Percentiles rank a stretch among this genome's conserved stretches.
Conservation (phyloP, 2,113 vertebrate genomes). For the Ranitomeya variabilis region DNA sequence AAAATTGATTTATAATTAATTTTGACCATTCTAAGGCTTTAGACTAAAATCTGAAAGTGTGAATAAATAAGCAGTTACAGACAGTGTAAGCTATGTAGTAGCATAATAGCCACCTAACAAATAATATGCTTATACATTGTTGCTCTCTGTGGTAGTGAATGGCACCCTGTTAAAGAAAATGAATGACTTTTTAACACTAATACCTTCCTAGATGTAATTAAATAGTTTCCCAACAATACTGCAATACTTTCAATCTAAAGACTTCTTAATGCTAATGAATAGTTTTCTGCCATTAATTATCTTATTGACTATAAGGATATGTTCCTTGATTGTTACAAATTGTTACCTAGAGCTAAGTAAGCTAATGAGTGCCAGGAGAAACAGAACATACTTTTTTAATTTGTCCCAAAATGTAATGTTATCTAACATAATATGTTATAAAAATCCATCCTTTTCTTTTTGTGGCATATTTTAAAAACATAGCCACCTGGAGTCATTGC, state of each 20-base stretch:
- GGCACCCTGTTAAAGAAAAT: conserved; percentile 14
- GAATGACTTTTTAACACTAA: conserved; percentile 7
- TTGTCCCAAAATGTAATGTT: not conserved
- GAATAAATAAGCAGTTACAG: not conserved
- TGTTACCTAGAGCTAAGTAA: conserved; percentile 28
- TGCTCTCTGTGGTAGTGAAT: not conserved
- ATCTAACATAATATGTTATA: not conserved
- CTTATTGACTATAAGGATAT: conserved; percentile 43
- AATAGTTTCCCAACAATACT: conserved; percentile 12
- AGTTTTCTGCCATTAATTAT: conserved; percentile 40
- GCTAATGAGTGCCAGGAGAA: conserved; percentile 25
- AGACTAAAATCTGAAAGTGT: not conserved
- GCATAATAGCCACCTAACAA: not conserved
- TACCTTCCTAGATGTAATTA: conserved; percentile 26
- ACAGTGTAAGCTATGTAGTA: not conserved
- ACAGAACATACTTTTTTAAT: not conserved
- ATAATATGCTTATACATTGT: not conserved
- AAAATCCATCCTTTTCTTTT: not conserved
- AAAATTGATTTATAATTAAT: not conserved
- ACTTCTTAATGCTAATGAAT: conserved; percentile 31
- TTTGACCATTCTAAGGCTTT: not conserved
- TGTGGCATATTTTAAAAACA: not conserved
- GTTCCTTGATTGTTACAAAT: conserved; percentile 18
- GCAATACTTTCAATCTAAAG: conserved; percentile 21
- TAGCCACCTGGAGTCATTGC: conserved; percentile 2